phyloP scores from a whole-genome alignment of 2,797 vertebrate species.

The Gila robusta region DNA sequence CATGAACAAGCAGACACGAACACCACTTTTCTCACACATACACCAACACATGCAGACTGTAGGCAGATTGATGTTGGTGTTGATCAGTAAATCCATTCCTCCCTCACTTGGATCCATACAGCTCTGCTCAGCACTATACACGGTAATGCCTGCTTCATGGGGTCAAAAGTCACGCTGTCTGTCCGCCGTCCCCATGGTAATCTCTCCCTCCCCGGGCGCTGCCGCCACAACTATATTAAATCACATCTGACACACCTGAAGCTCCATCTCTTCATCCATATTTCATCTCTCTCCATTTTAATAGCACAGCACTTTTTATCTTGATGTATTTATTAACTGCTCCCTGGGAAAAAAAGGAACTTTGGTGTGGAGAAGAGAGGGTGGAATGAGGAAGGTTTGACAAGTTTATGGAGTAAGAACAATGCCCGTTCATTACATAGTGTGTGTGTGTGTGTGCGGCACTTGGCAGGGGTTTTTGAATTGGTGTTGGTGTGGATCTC shows the following conservation, averaged over 20 bases:
- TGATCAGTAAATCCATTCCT: conserved; percentile 48
- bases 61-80: conserved; percentile 53
- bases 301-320: conserved; percentile 93
- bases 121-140: conserved; percentile 53
- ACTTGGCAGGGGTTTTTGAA: conserved; percentile 54
- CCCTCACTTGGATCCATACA: conserved; percentile 52
- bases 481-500: conserved; percentile 66
- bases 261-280: conserved; percentile 93
- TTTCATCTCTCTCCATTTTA: conserved; percentile 91
- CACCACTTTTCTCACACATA: conserved; percentile 13
- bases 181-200: conserved; percentile 83
- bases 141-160: conserved; percentile 74
- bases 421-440: conserved; percentile 88
- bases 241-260: conserved; percentile 96
- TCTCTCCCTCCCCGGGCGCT: conserved; percentile 84
- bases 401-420: conserved; percentile 96
- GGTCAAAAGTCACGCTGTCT: conserved; percentile 87
- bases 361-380: conserved; percentile 13
- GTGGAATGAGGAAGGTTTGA: conserved; percentile 88
- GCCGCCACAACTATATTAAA: conserved; percentile 88
- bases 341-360: conserved; percentile 83
- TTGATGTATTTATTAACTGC: conserved; percentile 98
- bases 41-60: conserved; percentile 38
- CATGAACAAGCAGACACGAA: conserved; percentile 13
- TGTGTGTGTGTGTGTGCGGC: conserved; percentile 71